These are phyloP conservation scores for Chymomyza caudatula DNA, from an alignment of 2,888 invertebrate genomes.

Conservation along the genomic window DNA sequence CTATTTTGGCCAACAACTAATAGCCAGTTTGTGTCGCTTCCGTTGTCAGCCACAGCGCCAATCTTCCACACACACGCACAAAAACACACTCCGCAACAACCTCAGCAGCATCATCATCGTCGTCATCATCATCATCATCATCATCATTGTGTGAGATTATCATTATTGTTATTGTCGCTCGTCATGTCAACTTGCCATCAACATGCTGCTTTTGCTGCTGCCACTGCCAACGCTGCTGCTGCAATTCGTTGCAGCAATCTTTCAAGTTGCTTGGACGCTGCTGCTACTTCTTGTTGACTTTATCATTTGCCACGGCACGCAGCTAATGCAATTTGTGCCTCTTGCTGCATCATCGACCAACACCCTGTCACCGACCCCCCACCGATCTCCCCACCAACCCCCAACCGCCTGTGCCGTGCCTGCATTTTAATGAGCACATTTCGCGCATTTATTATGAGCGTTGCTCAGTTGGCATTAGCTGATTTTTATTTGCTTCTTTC, in stretches of 20 bases:
- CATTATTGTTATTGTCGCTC: conserved; percentile 68
- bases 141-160: conserved; percentile 51
- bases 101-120: conserved; percentile 23
- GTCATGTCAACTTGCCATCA: conserved; percentile 72
- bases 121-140: conserved; percentile 24
- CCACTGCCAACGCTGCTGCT: conserved; percentile 12
- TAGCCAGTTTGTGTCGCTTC: conserved; percentile 71
- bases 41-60: conserved; percentile 51
- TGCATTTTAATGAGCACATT: conserved; percentile 71
- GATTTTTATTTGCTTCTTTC: conserved; percentile 67
- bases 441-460: conserved; percentile 67
- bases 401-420: conserved; percentile 30
- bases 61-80: conserved; percentile 3
- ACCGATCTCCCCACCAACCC: conserved; percentile 11
- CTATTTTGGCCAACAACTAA: conserved; percentile 71
- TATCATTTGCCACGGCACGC: conserved; percentile 61
- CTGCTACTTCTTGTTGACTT: conserved; percentile 39
- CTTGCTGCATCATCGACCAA: conserved; percentile 16
- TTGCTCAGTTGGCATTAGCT: conserved; percentile 50
- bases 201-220: conserved; percentile 40
- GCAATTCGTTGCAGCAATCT: conserved; percentile 56
- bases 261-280: conserved; percentile 49
- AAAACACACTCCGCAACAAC: conserved; percentile 2
- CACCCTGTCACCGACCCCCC: conserved; percentile 13
- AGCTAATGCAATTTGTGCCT: conserved; percentile 62